Evolutionary conservation across 2,797 vertebrate species (phyloP), one percentile per base, ranked within the genome.

Genomic region (Salmo trutta): DNA sequence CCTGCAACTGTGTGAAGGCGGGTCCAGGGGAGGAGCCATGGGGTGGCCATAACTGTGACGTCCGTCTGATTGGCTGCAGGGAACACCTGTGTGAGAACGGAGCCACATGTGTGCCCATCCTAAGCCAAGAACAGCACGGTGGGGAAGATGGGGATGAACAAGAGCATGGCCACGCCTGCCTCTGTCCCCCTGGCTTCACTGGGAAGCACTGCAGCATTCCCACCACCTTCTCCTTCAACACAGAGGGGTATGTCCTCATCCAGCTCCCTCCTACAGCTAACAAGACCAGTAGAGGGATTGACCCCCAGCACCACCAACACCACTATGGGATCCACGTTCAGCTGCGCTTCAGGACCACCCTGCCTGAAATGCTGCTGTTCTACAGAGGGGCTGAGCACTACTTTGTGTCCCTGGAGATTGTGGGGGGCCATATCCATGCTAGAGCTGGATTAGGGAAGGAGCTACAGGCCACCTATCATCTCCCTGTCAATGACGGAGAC

Each of bases 181-280:
- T 33, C 74, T 99, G 98, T 86, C 91, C 86, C 4, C 89, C 95
- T 1, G 98, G 98, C 16, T 97, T 96, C 88, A 88, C 88, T 0
- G 97, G 95, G 74, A 87, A 89, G 54, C 88, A 70, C 0, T 99
- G 98, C 86, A 93, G 91, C 16, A 94, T 90, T 65, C 91, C 95
- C 62, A 98, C 97, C 75, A 98, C 97, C 0, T 99, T 99, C 88
- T 98, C 97, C 24, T 91, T 98, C 83, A 87, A 54, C 77, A 88
- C 87, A 0, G 87, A 89, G 66, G 93, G 93, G 70, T 95, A 92
- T 67, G 84, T 96, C 75, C 78, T 91, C 64, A 16, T 94, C 83
- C 93, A 92, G 78, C 65, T 93, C 15, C 91, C 91, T 6, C 90
- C 90, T 6, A 1, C 79, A 16, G 41, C 17, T 73, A 94, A 91